phyloP scores from a whole-genome alignment of 2,113 vertebrate genomes.

The Oxygymnocypris stewartii region DNA sequence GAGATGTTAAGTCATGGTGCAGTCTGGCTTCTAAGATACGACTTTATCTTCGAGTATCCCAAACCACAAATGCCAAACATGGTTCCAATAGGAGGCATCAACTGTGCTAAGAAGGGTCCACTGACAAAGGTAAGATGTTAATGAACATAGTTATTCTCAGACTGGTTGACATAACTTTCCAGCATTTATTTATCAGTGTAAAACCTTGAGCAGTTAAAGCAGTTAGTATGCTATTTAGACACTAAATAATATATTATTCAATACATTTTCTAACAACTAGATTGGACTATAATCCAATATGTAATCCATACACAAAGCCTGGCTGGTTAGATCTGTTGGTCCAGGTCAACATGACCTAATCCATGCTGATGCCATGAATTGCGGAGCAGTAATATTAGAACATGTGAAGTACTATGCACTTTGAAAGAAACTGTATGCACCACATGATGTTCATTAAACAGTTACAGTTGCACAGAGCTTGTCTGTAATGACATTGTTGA shows the following conservation, averaged over 20 bases:
- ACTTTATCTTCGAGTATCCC: constrained; percentile 84
- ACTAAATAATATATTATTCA: no score
- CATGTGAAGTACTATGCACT: not conserved
- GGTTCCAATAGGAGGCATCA: constrained; percentile 79
- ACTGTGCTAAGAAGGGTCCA: constrained; percentile 67
- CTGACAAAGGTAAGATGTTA: constrained; percentile 72
- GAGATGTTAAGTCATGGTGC: constrained; percentile 75
- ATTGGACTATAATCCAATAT: no score
- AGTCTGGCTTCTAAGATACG: constrained; percentile 81
- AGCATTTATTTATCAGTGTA: no score
- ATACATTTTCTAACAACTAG: no score
- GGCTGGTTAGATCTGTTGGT: not conserved
- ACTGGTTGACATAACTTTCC: not conserved
- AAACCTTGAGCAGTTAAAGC: no score
- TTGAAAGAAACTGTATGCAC: not conserved
- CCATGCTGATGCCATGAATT: not conserved
- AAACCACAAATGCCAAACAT: constrained; percentile 85
- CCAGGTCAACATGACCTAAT: not conserved
- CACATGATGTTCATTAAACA: not conserved
- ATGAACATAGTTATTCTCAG: not conserved
- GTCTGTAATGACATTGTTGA: not conserved
- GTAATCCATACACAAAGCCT: no score
- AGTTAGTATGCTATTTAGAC: no score
- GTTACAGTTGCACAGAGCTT: not conserved
- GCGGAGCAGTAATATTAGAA: not conserved